phyloP scores from a whole-genome alignment of 2,888 invertebrate species.

The Caenorhabditis doughertyi region DNA sequence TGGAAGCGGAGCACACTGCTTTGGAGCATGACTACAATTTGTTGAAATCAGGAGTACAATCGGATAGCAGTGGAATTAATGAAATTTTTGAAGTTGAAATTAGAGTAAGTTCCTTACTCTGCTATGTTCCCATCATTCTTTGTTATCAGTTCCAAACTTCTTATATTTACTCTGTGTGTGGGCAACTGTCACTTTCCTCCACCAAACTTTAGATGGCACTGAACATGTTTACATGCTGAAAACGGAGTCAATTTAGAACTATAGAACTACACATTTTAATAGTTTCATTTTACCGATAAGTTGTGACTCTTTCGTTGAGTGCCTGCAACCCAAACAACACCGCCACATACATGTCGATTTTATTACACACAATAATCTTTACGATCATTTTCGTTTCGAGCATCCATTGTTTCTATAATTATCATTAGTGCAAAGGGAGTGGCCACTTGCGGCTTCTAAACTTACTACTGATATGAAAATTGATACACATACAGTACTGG shows the following conservation, averaged over 20 bases:
- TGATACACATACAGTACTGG: no score
- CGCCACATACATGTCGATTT: slow-evolving; percentile 2
- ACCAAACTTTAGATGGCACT: slow-evolving; percentile 11
- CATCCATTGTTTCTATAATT: slow-evolving; percentile 41
- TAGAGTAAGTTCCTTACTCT: slow-evolving; percentile 29
- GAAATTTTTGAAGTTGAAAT: slow-evolving; percentile 47
- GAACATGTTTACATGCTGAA: slow-evolving; percentile 32
- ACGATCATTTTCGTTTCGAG: slow-evolving; percentile 28
- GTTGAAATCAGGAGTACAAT: slow-evolving; percentile 47
- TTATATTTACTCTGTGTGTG: slow-evolving; percentile 39
- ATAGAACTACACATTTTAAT: slow-evolving; percentile 13
- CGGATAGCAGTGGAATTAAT: slow-evolving; percentile 42
- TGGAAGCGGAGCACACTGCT: slow-evolving; percentile 56
- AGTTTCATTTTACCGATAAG: slow-evolving; percentile 34
- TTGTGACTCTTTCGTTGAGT: slow-evolving; percentile 22
- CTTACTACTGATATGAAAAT: slow-evolving; percentile 30
- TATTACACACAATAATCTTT: slow-evolving; percentile 50
- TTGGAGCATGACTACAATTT: slow-evolving; percentile 54
- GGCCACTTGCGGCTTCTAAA: slow-evolving; percentile 8
- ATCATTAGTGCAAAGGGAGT: slow-evolving; percentile 43
- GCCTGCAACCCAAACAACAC: not conserved
- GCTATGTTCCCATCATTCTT: not conserved
- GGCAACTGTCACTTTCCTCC: slow-evolving; percentile 3
- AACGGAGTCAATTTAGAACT: not conserved
- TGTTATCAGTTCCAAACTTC: slow-evolving; percentile 24